A percentile compares a stretch with the other conserved stretches of the same genome.
Evolutionary conservation across 2,797 vertebrate genomes (phyloP).

Genomic region (Vireo griseus): DNA sequence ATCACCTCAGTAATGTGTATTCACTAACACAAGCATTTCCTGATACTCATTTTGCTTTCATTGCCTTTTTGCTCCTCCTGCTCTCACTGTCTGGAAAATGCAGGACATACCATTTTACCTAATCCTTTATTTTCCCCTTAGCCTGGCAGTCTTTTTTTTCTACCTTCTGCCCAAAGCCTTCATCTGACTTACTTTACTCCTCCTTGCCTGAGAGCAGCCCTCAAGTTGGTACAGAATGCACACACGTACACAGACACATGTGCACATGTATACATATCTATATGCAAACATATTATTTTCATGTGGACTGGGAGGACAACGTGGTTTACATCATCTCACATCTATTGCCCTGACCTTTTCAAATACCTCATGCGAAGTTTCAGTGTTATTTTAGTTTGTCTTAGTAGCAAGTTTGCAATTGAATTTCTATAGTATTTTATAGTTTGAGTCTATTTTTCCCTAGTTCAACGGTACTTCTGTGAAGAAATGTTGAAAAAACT

Average conservation of each 20-base stretch:
- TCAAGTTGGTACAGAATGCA: not conserved
- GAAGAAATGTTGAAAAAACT: not conserved
- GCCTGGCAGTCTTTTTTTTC: not conserved
- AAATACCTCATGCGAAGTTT: not conserved
- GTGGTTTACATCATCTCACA: not conserved
- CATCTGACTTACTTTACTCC: not conserved
- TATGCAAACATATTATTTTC: not conserved
- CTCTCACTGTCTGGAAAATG: not conserved
- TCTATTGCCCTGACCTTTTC: not conserved
- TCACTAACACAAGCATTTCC: not conserved
- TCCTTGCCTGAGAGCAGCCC: not conserved
- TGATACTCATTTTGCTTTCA: not conserved
- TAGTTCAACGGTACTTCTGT: not conserved
- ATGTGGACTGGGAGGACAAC: not conserved
- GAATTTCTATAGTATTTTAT: not conserved
- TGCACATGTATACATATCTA: accelerated
- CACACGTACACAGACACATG: accelerated
- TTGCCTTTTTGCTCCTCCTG: not conserved
- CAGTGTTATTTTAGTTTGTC: not conserved
- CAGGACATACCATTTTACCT: not conserved
- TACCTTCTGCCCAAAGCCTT: not conserved
- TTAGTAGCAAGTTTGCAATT: not conserved
- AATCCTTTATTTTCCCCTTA: not conserved
- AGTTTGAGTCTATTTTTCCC: not conserved
- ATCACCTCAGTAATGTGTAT: not conserved